A percentile compares a stretch with the other conserved stretches of the same genome.
phyloP scores from a whole-genome alignment of 2,888 invertebrate species.

The Escarpia spicata region DNA sequence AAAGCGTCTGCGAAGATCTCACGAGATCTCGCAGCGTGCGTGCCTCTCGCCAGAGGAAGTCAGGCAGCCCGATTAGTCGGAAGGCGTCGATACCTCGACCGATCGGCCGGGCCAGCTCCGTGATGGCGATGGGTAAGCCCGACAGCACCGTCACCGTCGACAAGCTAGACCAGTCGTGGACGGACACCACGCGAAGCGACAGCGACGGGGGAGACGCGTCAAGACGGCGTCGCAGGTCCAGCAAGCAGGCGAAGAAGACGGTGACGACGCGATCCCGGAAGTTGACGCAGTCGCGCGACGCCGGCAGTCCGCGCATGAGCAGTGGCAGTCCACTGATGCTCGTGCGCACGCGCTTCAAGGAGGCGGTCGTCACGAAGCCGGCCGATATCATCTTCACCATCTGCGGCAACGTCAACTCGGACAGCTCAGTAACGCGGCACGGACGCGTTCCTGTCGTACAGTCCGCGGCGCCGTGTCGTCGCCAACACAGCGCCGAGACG shows the following conservation, averaged over 20 bases:
- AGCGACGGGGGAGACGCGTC: background rate
- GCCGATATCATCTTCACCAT: background rate
- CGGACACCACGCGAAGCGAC: background rate
- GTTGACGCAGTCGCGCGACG: background rate
- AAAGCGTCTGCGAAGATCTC: background rate
- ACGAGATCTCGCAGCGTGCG: background rate
- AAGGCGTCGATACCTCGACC: background rate
- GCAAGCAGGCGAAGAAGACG: background rate
- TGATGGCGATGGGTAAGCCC: background rate
- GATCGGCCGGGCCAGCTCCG: background rate
- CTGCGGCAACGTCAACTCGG: background rate
- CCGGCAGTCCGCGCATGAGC: conserved; percentile 6
- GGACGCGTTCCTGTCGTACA: background rate
- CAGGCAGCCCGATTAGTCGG: background rate
- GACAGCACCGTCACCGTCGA: background rate
- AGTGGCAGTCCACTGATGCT: background rate
- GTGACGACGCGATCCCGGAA: background rate
- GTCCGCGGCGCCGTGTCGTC: background rate
- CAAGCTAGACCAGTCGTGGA: background rate
- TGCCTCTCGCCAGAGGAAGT: background rate
- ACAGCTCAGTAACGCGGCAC: background rate
- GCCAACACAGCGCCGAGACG: background rate
- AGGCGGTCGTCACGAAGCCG: conserved; percentile 6
- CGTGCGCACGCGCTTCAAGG: background rate
- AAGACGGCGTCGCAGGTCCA: background rate